A percentile compares a stretch with the other conserved stretches of the same genome.
Conservation (phyloP, 2,113 vertebrate genomes). For the Mormoops blainvillei region DNA sequence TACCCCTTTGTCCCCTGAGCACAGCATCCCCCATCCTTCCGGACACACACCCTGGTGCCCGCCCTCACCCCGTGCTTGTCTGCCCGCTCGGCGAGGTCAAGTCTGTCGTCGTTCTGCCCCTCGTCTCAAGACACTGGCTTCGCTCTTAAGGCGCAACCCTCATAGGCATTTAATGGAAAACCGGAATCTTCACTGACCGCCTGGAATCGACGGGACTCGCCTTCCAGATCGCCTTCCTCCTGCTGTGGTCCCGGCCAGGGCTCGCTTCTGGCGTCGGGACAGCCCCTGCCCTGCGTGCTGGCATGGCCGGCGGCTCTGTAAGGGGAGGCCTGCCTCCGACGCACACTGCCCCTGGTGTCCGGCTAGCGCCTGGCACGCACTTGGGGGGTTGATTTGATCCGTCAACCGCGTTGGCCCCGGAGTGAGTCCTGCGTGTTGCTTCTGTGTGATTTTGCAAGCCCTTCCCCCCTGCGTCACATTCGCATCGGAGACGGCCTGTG, state of each 20-base stretch:
- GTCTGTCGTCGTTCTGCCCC: neutral
- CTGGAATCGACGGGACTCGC: accelerated
- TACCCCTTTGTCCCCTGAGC: accelerated
- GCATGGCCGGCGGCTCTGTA: accelerated
- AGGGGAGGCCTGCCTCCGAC: accelerated
- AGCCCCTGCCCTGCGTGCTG: accelerated
- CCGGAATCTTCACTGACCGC: accelerated
- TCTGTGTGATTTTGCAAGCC: accelerated
- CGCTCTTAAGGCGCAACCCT: neutral
- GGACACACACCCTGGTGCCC: accelerated
- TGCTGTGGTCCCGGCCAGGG: neutral
- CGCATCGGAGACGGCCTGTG: accelerated
- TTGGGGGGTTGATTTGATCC: accelerated
- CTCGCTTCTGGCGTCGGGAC: neutral
- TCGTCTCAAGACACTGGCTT: neutral
- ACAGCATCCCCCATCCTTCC: accelerated
- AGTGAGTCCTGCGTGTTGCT: accelerated
- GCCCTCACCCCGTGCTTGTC: accelerated
- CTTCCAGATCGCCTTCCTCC: neutral
- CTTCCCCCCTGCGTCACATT: accelerated
- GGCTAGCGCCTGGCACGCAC: accelerated
- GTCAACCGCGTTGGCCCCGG: accelerated
- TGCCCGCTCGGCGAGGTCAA: accelerated
- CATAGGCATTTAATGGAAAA: too few species aligned
- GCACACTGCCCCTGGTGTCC: accelerated